Evolutionary conservation across 1,140 invertebrate species (phyloP), one percentile per base, ranked within the genome.

Genomic region (Papilio aristodemus): DNA sequence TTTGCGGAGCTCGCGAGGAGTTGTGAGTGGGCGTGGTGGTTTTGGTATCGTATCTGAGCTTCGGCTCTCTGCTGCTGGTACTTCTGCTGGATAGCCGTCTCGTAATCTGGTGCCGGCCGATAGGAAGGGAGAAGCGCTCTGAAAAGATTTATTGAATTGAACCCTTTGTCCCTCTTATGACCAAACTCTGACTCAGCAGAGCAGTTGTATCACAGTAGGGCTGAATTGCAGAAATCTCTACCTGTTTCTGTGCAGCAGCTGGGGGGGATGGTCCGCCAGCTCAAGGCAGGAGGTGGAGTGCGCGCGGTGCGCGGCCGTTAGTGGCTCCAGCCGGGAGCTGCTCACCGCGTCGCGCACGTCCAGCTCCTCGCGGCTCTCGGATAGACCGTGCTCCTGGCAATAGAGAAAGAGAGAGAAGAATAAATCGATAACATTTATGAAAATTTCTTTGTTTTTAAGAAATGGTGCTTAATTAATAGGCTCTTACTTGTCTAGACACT

Each of bases 71-170:
- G 87, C 32, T 92, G 86, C 64, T 93, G 92, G 81, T 96, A 95
- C 78, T 96, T 96, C 81, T 96, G 94, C 86, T 96, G 96, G 54
- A 99, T 94, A 6, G 98, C 97, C 0, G 97, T 97, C 82, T 98
- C 97, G 85, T 99, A 99, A 87, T 98, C 97, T 0, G 98, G 98
- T 2, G 97, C 97, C 22, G 95, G 96, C 38, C 97, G 94, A 86
- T 99, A 99, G 0, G 96, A 96, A 0, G 97, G 97, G 14, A 98
- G 87, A 70, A 97, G 92, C 7, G 96, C 95, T 74, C 93, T 93
- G 81, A 1, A 85, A 5, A 64, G 27, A 14, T 37, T 36, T 13
- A 68, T 19, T 22, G 27, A 39, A 14, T 17, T 9, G n/a, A 10
- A 25, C 13, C 25, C 27, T n/a, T 41, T 22, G 27, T 32, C n/a